Evolutionary conservation across 2,113 vertebrate genomes (phyloP), one percentile per base, ranked within the genome.

Genomic region (Coracopsis vasa): DNA sequence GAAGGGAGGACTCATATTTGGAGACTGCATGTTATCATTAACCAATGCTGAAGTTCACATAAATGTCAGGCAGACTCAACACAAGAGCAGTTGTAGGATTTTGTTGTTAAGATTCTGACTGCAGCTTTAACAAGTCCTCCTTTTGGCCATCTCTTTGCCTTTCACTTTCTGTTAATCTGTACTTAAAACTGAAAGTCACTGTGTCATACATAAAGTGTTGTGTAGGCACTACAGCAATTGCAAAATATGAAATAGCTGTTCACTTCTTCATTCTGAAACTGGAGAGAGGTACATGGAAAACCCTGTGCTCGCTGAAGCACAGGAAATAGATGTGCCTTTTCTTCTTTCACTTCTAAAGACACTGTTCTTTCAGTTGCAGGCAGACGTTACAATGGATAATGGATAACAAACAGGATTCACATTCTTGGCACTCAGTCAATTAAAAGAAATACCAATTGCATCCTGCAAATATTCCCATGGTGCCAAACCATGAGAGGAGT

Each of bases 401-500:
- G 72, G 88, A 88, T 94, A 94, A 97, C 81, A 97, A 96, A 92
- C 53, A 95, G 78, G 80, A 94, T 94, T 92, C 90, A 62, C 31
- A 8, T 91, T 96, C 90, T 79, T 95, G 92, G 93, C 97, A 97
- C 62, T 86, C 95, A 94, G 93, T 97, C 96, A 98, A 97, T 97
- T 97, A 96, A 93, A 93, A 96, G 81, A 97, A 97, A 96, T 89
- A 93, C 88, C 94, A 97, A 80, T 92, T 97, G 92, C 96, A 62
- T 96, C 96, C 95, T 96, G 94, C 9, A 80, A 97, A 96, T 96
- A 97, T 93, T 97, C 95, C 92, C 95, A 72, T 69, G 88, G 74
- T 96, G 97, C 97, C 97, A 98, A 96, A 96, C 93, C 93, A 92
- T 96, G 94, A 95, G 97, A 96, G 93, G 92, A 97, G 80, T 77